These are phyloP conservation scores for Psilopsiagon aurifrons DNA, from an alignment of 2,113 vertebrate genomes.

Conservation along the genomic window DNA sequence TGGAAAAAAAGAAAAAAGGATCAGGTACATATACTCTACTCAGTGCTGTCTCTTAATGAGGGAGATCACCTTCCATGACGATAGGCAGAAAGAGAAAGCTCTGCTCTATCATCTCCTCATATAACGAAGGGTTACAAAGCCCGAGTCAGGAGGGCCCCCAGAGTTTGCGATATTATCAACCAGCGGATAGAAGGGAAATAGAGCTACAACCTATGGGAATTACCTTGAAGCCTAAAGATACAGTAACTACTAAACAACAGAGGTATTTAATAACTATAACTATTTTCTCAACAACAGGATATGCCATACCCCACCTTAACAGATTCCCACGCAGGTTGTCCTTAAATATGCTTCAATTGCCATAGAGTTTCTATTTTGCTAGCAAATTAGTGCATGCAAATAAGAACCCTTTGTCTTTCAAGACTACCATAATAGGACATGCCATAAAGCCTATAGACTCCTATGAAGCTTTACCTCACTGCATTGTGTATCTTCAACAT, in stretches of 20 bases:
- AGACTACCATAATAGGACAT: not conserved
- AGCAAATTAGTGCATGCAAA: not conserved
- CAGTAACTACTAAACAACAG: not conserved
- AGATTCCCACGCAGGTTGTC: not conserved
- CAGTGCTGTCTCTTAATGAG: not conserved
- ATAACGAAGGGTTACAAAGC: not conserved
- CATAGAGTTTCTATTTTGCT: not conserved
- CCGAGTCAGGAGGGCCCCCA: not conserved
- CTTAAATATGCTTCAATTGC: not conserved
- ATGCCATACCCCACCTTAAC: not conserved
- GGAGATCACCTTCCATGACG: not conserved
- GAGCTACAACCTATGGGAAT: not conserved
- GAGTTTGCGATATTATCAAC: not conserved
- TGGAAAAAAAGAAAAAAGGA: rapidly evolving
- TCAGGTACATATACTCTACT: not conserved
- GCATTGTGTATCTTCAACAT: not conserved
- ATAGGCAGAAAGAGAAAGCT: not conserved
- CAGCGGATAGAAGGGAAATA: not conserved
- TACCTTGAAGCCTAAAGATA: not conserved
- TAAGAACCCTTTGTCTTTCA: not conserved
- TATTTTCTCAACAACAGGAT: not conserved
- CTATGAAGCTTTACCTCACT: not conserved
- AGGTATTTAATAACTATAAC: not conserved
- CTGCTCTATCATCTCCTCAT: not conserved
- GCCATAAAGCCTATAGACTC: not conserved